Conservation (phyloP, 2,888 invertebrate genomes). For the Apeira syringaria region DNA sequence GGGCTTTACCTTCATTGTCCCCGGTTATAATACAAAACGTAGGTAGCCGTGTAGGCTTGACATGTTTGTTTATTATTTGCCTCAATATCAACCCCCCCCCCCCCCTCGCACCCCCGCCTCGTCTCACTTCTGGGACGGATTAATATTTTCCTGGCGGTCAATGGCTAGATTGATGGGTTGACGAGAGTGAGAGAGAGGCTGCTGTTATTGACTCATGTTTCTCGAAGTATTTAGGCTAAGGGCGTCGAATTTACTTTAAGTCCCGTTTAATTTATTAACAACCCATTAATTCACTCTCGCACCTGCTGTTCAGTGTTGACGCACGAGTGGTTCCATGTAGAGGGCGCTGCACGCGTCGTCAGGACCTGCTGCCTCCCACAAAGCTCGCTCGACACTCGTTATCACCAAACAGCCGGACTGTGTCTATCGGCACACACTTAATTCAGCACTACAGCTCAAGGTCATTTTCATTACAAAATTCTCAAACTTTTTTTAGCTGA, state of each 20-base stretch:
- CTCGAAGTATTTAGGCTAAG: not conserved
- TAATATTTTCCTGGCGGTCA: slow-evolving; percentile 15
- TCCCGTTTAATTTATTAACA: too few relatives aligned
- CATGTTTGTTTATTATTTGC: slow-evolving; percentile 19
- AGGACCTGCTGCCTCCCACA: too few relatives aligned
- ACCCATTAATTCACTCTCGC: too few relatives aligned
- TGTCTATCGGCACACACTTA: too few relatives aligned
- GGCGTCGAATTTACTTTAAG: not conserved
- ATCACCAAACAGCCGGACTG: too few relatives aligned
- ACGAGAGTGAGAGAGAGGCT: slow-evolving; percentile 1
- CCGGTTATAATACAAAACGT: slow-evolving; percentile 15
- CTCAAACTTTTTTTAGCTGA: too few relatives aligned
- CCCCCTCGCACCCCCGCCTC: not conserved
- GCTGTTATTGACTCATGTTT: slow-evolving; percentile 11
- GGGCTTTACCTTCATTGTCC: slow-evolving; percentile 21
- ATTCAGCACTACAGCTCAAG: too few relatives aligned
- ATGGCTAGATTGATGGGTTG: slow-evolving; percentile 12
- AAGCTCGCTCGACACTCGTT: too few relatives aligned
- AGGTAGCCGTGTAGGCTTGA: not conserved
- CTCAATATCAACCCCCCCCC: not conserved
- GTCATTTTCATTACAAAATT: too few relatives aligned
- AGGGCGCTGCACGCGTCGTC: too few relatives aligned
- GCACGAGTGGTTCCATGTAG: too few relatives aligned
- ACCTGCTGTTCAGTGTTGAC: too few relatives aligned
- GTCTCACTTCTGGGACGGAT: not conserved